phyloP scores from a whole-genome alignment of 2,888 invertebrate genomes.

The Drosophila suboccidentalis region DNA sequence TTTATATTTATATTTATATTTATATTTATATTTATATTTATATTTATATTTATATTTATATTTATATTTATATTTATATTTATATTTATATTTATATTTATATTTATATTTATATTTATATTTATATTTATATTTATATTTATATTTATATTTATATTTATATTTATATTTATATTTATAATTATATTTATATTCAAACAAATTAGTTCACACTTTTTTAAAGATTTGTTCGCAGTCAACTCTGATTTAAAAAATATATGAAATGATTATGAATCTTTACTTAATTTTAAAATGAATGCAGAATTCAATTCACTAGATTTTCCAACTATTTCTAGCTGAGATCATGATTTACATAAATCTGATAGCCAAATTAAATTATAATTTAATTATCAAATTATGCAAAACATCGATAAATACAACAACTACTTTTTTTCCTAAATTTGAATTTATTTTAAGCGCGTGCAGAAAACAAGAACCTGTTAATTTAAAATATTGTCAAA shows the following conservation, averaged over 20 bases:
- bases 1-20: neutral
- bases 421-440: neutral
- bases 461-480: constrained; percentile 32
- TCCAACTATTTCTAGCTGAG: neutral
- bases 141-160: neutral
- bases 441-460: constrained; percentile 2
- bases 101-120: neutral
- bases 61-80: neutral
- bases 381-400: constrained; percentile 30
- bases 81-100: neutral
- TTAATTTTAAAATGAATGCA: too few species aligned
- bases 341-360: neutral
- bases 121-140: neutral
- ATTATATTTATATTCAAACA: neutral
- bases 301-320: neutral
- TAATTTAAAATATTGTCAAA: constrained; percentile 12
- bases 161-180: neutral
- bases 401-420: constrained; percentile 11
- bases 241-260: neutral
- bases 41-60: neutral
- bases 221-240: neutral
- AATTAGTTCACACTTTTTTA: neutral
- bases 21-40: neutral
- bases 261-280: too few species aligned
- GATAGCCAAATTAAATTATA: neutral